Evolutionary conservation across 64 coral and sea anemone species (phyloP), one percentile per base, ranked within the genome.

Genomic region (Trachythela sp.): DNA sequence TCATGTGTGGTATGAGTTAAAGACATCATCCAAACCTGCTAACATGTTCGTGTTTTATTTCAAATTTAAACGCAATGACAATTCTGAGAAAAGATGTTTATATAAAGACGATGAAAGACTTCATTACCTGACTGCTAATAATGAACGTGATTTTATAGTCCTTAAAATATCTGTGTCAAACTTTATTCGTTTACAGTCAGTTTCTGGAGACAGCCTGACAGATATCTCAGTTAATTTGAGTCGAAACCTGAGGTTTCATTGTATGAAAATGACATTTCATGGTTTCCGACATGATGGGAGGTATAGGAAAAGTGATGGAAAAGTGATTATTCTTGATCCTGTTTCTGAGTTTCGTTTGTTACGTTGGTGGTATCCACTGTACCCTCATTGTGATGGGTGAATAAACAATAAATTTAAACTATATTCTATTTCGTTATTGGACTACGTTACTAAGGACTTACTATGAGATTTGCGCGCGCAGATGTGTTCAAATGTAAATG

Each of bases 321-420:
- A 39, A 15, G 30, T 80, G 75, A 80, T 80, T 37, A 22, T 80
- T 80, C 26, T 80, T 80, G 75, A 80, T 80, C 75, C 75, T 14
- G 75, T 80, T 17, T 80, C 75, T 34, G 37, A 80, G 35, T 37
- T 80, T 36, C 75, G 75, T 15, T 35, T 80, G 20, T 38, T 80
- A 37, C 75, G 75, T 37, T 80, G 75, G 75, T 80, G 75, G 75
- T 30, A 80, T 36, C 75, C 75, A 30, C 33, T 17, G 30, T 80
- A 80, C 33, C 75, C 75, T 80, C 75, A 80, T 36, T 80, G 75
- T 36, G 75, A 80, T 80, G 75, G 35, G 13, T 80, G 30, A 80
- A 37, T 80, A 37, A n/a, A 31, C 15, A 68, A 68, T 5, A 68
- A n/a, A n/a, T n/a, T n/a, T n/a, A n/a, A n/a, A n/a, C n/a, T n/a